phyloP scores from a whole-genome alignment of 2,113 vertebrate species.

The Laticauda colubrina region DNA sequence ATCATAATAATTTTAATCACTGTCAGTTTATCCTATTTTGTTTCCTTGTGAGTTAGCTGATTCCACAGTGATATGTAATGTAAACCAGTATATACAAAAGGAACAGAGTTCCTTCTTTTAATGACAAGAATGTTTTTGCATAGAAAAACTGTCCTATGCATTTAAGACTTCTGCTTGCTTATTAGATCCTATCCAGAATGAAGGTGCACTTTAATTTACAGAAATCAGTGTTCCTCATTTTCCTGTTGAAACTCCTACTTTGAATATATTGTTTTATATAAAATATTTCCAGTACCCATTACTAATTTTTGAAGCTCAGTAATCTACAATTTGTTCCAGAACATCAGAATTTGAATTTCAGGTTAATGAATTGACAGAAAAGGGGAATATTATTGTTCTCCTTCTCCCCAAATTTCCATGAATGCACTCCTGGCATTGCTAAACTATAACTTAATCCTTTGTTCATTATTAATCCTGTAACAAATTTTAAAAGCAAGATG shows the following conservation, averaged over 20 bases:
- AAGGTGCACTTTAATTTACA: not conserved
- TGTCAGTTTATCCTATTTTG: not conserved
- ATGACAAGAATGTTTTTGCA: not conserved
- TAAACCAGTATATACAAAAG: not conserved
- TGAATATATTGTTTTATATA: constrained; percentile 7
- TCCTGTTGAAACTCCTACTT: not conserved
- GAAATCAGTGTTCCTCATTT: not conserved
- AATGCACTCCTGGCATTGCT: not conserved
- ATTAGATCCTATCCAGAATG: not conserved
- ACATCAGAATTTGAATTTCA: not conserved
- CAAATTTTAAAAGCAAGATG: not conserved
- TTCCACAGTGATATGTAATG: not conserved
- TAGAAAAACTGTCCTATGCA: not conserved
- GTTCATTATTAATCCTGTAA: not conserved
- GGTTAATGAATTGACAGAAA: not conserved
- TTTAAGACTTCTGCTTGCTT: not conserved
- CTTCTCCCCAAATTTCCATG: not conserved
- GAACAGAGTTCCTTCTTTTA: not conserved
- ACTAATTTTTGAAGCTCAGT: constrained; percentile 14
- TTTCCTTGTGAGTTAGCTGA: not conserved
- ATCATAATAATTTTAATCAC: not conserved
- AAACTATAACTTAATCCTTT: not conserved
- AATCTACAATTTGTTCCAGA: not conserved
- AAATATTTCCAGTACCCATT: constrained; percentile 25
- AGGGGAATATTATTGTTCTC: not conserved